phyloP scores from a whole-genome alignment of 1,140 invertebrate species.

The Trissolcus basalis region DNA sequence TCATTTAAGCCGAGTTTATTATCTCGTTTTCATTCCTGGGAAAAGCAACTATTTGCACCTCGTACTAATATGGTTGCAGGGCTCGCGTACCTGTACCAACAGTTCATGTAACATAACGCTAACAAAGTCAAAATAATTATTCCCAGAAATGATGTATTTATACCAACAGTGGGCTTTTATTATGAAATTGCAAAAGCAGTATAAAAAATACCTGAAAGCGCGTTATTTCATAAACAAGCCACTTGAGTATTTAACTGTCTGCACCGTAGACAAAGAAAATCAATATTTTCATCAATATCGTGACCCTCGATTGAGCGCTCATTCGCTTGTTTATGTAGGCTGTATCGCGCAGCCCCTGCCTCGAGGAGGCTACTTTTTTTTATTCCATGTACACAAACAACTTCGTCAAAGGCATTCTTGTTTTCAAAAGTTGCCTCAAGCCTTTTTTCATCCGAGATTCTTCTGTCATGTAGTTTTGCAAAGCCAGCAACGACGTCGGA shows the following conservation, averaged over 20 bases:
- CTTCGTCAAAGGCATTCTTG: slow-evolving; percentile 38
- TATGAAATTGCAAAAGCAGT: too few species aligned
- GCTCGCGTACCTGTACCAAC: too few species aligned
- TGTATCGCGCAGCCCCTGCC: slow-evolving; percentile 40
- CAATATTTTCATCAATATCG: slow-evolving; percentile 40
- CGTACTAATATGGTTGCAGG: too few species aligned
- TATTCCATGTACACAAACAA: slow-evolving; percentile 11
- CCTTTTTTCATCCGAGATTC: slow-evolving; percentile 31
- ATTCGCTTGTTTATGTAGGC: slow-evolving; percentile 69
- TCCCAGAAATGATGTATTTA: too few species aligned
- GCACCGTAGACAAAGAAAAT: slow-evolving; percentile 7
- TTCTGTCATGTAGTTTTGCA: slow-evolving; percentile 37
- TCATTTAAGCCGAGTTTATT: too few species aligned
- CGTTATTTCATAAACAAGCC: slow-evolving; percentile 21
- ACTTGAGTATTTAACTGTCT: too few species aligned
- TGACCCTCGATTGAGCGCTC: slow-evolving; percentile 49
- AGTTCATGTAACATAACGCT: too few species aligned
- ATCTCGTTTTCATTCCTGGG: too few species aligned
- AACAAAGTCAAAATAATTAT: too few species aligned
- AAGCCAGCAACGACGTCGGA: slow-evolving; percentile 21
- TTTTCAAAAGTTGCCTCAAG: slow-evolving; percentile 23
- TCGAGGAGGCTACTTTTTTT: slow-evolving; percentile 3
- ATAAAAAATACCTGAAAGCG: slow-evolving; percentile 25
- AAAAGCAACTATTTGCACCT: too few species aligned
- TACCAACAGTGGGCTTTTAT: too few species aligned